Base-by-base conservation (phyloP, 2,888 invertebrate genomes). In the Charanyca ferruginea region DNA sequence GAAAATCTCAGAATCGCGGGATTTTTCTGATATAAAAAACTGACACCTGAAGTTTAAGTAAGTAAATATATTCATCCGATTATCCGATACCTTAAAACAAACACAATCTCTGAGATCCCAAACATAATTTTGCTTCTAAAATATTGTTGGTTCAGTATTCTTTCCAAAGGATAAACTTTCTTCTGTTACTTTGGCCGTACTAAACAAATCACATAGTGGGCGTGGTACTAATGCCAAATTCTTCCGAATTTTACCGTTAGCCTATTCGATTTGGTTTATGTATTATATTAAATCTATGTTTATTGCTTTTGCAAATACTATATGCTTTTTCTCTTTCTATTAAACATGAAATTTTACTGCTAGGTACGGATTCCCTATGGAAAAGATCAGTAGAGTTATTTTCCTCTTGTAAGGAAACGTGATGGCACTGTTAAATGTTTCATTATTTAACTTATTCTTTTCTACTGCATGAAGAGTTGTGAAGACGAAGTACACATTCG, bases 221-320 rank as follows among this genome's bases (percentile, higher is more conserved):
- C 53, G 71, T 61, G 61, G 53, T 22, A 20, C 22, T 54, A 32
- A 16, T 45, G 71, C 69, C 53, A 54, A 72, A 71, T 71, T 61
- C 69, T 25, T 61, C 16, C 13, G 7, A 32, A 25, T 13, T 51
- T 32, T 45, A 68, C 75, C 48, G 75, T 51, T 74, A 74, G 22
- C 28, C 13, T 38, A 16, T 20, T 42, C 20, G 38, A 20, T 6
- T 6, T 25, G 51, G 11, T 51, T 51, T 35, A 35, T 38, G 49
- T 47, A 52, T 72, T 72, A 52, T 47, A n/a, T 25, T 25, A 70
- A 61, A 22, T 11, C 18, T 18, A 22, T 44, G 7, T 9, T 9
- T 20, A 35, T 13, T 63, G 20, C 8, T 47, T 53, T 13, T 25
- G 22, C 16, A 11, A 42, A 35, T 63, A 23, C n/a, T 20, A n/a